Conservation (phyloP, 2,888 invertebrate genomes). For the Philhelius pedissequus region DNA sequence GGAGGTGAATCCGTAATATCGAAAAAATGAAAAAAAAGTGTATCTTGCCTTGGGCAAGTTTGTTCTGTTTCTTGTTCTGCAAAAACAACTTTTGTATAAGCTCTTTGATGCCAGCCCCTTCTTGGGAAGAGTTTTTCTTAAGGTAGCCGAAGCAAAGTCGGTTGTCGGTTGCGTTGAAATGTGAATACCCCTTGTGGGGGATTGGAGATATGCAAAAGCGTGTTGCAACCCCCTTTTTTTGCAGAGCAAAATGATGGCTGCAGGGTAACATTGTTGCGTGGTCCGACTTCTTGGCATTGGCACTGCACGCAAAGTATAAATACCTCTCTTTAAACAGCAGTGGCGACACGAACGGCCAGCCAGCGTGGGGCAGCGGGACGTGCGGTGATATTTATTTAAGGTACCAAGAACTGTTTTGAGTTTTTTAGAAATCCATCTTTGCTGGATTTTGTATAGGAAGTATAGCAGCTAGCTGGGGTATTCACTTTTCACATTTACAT, state of each 20-base stretch:
- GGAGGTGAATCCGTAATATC: slow-evolving; percentile 8
- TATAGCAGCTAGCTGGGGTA: background rate
- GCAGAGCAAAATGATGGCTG: slow-evolving; percentile 56
- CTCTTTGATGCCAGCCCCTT: slow-evolving; percentile 21
- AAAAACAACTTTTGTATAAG: background rate
- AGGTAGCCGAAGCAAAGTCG: slow-evolving; percentile 51
- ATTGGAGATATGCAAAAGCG: slow-evolving; percentile 64
- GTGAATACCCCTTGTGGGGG: slow-evolving; percentile 65
- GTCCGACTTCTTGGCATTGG: slow-evolving; percentile 24
- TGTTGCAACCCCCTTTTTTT: slow-evolving; percentile 63
- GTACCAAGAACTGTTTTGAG: slow-evolving; percentile 51
- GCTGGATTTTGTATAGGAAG: slow-evolving; percentile 42
- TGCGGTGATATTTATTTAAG: slow-evolving; percentile 66
- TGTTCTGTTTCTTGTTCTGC: slow-evolving; percentile 47
- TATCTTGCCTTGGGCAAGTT: slow-evolving; percentile 45
- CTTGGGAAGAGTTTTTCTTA: background rate
- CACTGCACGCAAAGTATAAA: slow-evolving; percentile 18
- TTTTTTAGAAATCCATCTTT: slow-evolving; percentile 62
- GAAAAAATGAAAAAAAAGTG: slow-evolving; percentile 7
- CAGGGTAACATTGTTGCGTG: slow-evolving; percentile 56
- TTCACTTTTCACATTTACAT: slow-evolving; percentile 17
- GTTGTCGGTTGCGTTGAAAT: slow-evolving; percentile 60
- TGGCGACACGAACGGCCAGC: background rate
- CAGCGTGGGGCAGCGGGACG: background rate
- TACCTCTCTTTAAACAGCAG: background rate